phyloP scores from a whole-genome alignment of 2,888 invertebrate genomes.

The Stenurella melanura region DNA sequence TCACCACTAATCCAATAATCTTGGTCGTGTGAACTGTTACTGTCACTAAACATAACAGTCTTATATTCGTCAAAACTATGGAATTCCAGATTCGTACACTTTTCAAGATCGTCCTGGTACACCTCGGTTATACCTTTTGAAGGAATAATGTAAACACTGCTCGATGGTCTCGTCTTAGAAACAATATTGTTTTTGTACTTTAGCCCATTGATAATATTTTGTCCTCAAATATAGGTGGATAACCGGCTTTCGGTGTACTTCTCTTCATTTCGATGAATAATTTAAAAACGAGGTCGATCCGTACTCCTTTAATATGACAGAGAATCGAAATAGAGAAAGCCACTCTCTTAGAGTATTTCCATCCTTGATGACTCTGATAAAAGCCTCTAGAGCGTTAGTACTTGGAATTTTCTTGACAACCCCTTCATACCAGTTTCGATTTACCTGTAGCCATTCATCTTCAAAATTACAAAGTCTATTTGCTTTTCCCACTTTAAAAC shows the following conservation, averaged over 20 bases:
- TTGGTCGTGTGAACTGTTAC: constrained; percentile 22
- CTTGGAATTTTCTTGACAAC: constrained; percentile 34
- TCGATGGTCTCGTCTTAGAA: constrained; percentile 3
- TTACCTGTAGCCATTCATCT: constrained; percentile 42
- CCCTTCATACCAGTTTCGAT: constrained; percentile 46
- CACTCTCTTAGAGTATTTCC: constrained; percentile 38
- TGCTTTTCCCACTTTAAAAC: constrained; percentile 27
- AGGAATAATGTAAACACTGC: constrained; percentile 17
- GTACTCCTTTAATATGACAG: constrained; percentile 38
- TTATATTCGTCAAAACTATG: constrained; percentile 34
- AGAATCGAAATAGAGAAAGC: constrained; percentile 43
- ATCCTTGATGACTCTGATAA: constrained; percentile 47
- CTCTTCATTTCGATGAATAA: constrained; percentile 29
- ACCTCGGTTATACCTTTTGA: constrained; percentile 5
- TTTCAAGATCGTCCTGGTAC: constrained; percentile 9
- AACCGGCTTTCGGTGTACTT: constrained; percentile 33
- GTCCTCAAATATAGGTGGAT: constrained; percentile 33
- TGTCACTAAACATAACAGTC: constrained; percentile 29
- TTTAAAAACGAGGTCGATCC: constrained; percentile 36
- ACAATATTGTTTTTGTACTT: constrained; percentile 12
- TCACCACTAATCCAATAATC: constrained; percentile 32
- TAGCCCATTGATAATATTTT: constrained; percentile 39
- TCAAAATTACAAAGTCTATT: constrained; percentile 42
- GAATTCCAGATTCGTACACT: constrained; percentile 11
- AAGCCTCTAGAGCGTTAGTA: constrained; percentile 44